Evolutionary conservation across 53 echinoderm and acorn worm species (phyloP).

Genomic region (Pentamera pediparva): DNA sequence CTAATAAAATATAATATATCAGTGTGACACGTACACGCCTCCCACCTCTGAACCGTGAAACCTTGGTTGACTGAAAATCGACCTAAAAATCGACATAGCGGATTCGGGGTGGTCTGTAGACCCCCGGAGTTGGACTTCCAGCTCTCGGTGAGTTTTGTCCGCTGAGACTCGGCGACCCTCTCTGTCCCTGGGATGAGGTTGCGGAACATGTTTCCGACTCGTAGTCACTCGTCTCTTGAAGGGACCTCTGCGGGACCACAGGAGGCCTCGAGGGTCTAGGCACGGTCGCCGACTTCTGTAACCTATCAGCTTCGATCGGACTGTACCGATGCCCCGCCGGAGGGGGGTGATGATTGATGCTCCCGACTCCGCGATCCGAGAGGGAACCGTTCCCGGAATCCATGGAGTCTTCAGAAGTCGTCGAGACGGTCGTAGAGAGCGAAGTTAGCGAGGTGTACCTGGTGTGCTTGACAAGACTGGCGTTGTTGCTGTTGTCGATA

Average conservation of each 20-base stretch:
- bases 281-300: background rate
- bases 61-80: too few species aligned
- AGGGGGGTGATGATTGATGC: too few species aligned
- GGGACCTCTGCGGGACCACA: background rate
- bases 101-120: conserved; percentile 2
- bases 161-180: background rate
- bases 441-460: conserved; percentile 16
- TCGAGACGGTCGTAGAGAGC: conserved; percentile 3
- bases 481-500: background rate
- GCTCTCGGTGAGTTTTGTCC: background rate
- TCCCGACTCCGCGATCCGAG: conserved; percentile 4
- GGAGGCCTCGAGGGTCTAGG: background rate
- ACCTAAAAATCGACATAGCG: conserved; percentile 26
- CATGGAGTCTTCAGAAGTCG: conserved; percentile 21
- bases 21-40: too few species aligned
- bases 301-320: conserved; percentile 17
- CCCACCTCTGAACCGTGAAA: too few species aligned
- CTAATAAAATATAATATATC: too few species aligned
- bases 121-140: background rate
- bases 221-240: conserved; percentile 21
- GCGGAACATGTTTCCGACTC: conserved; percentile 7
- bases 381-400: conserved; percentile 21
- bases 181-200: background rate
- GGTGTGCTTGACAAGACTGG: background rate
- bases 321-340: conserved; percentile 9